Evolutionary conservation across 2,113 vertebrate species (phyloP).

Genomic region (Elephas maximus): DNA sequence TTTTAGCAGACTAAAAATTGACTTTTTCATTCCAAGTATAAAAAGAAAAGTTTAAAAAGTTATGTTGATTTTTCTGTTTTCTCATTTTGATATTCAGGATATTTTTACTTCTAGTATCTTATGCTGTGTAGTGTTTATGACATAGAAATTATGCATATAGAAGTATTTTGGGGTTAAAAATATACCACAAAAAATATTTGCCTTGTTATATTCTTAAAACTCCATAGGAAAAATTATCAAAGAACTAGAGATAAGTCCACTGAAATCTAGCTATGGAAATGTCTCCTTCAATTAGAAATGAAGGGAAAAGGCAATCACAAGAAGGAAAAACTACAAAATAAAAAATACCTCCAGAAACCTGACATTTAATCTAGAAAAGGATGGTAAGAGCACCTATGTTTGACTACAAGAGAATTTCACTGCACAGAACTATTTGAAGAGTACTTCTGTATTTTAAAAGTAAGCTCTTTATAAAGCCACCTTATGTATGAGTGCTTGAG

Average conservation of each 20-base stretch:
- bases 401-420: slow-evolving; percentile 12
- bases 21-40: not conserved
- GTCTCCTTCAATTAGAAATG: slow-evolving; percentile 15
- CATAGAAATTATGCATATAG: not conserved
- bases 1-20: not conserved
- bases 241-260: not conserved
- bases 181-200: not conserved
- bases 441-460: not conserved
- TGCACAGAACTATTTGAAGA: not conserved
- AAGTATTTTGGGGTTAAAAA: not conserved
- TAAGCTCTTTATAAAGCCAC: not conserved
- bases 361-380: not conserved
- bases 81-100: not conserved
- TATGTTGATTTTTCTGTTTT: not conserved
- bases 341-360: not conserved
- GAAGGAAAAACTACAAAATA: slow-evolving; percentile 29
- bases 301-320: not conserved
- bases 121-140: not conserved
- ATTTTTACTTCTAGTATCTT: not conserved
- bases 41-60: not conserved
- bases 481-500: not conserved
- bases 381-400: not conserved
- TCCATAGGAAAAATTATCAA: not conserved
- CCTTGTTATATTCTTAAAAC: not conserved
- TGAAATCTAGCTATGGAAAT: not conserved